phyloP scores from a whole-genome alignment of 2,797 vertebrate genomes.

The Tarsius wallacei region DNA sequence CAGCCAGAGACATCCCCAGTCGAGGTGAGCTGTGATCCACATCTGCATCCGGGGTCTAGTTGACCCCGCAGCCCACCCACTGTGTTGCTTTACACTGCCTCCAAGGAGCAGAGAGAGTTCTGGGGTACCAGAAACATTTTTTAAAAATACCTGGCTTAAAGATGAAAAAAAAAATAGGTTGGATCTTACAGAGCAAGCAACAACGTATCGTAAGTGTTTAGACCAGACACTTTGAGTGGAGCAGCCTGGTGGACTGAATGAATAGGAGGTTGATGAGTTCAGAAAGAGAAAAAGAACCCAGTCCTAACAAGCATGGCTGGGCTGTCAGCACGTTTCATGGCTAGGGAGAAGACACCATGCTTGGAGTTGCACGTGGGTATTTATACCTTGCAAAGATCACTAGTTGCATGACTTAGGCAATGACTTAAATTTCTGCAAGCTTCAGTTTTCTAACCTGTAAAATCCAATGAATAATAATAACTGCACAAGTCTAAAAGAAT shows the following conservation, averaged over 20 bases:
- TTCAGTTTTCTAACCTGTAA: not conserved
- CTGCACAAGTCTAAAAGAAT: not conserved
- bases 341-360: not conserved
- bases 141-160: not conserved
- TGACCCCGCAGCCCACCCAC: not conserved
- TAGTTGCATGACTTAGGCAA: not conserved
- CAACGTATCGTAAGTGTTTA: not conserved
- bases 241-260: not conserved
- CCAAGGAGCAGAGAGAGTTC: not conserved
- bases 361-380: not conserved
- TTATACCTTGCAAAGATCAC: not conserved
- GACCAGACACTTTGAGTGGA: not conserved
- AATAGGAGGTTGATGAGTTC: not conserved
- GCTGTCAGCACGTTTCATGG: accelerated
- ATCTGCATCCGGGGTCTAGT: not conserved
- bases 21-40: not conserved
- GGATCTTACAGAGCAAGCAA: not conserved
- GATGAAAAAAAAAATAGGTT: not conserved
- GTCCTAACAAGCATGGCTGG: too few species aligned
- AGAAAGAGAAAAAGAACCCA: not conserved
- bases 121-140: not conserved
- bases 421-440: not conserved
- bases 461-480: not conserved
- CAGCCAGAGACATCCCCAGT: not conserved
- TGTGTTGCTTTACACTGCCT: not conserved